phyloP scores from a whole-genome alignment of 2,797 vertebrate species.

The Propithecus perrieri region DNA sequence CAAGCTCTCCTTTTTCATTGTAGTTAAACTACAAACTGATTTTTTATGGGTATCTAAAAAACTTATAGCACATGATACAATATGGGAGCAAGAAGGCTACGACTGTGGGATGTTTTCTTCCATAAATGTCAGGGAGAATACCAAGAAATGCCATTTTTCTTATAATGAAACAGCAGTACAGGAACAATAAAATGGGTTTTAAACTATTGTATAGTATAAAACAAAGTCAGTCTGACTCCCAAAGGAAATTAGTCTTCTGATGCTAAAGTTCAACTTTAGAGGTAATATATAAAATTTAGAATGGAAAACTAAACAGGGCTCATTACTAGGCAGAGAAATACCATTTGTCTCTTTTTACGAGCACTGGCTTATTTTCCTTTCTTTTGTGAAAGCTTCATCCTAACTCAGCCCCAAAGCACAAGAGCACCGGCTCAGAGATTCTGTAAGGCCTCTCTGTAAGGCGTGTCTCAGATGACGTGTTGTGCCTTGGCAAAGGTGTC shows the following conservation, averaged over 20 bases:
- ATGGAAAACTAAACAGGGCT: conserved; percentile 35
- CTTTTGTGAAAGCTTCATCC: neutral
- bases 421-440: neutral
- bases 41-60: conserved; percentile 48
- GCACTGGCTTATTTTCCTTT: neutral
- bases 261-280: neutral
- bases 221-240: conserved; percentile 30
- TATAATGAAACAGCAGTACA: conserved; percentile 18
- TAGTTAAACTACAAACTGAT: conserved; percentile 52
- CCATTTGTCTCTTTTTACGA: neutral
- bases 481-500: neutral
- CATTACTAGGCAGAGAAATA: neutral
- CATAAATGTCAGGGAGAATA: conserved; percentile 65
- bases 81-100: neutral
- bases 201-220: conserved; percentile 28
- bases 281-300: neutral
- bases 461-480: neutral
- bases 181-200: conserved; percentile 53
- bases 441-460: neutral
- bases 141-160: conserved; percentile 63
- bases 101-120: conserved; percentile 1
- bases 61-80: conserved; percentile 25
- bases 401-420: neutral
- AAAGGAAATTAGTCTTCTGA: conserved; percentile 59
- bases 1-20: neutral